Percentiles rank a stretch among this genome's conserved stretches.
Evolutionary conservation across 2,888 invertebrate genomes (phyloP).

Genomic region (Andrena minutula): DNA sequence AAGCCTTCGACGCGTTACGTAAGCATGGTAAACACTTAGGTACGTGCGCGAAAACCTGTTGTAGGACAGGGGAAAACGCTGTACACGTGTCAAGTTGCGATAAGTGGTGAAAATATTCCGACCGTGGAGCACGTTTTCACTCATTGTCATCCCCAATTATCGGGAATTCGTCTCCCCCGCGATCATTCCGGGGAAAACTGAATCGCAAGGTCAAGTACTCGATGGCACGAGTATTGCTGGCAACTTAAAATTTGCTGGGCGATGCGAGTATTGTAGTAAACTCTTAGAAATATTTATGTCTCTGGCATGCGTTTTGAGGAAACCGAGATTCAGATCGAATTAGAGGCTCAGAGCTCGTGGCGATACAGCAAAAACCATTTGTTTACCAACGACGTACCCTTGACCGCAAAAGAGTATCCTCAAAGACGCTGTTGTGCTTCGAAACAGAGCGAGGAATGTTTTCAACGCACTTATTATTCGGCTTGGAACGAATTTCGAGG

Average conservation of each 20-base stretch:
- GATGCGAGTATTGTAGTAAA: too few relatives aligned
- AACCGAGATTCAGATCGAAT: slow-evolving; percentile 36
- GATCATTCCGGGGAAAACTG: background rate
- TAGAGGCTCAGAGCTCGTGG: background rate
- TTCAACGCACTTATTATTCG: background rate
- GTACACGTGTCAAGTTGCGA: slow-evolving; percentile 59
- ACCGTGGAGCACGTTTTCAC: background rate
- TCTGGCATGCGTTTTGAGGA: slow-evolving; percentile 39
- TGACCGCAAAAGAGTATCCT: slow-evolving; percentile 33
- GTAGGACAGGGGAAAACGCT: slow-evolving; percentile 69
- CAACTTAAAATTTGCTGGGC: too few relatives aligned
- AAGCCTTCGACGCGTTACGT: slow-evolving; percentile 71
- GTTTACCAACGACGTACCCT: slow-evolving; percentile 48
- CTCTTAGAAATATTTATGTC: slow-evolving; percentile 3
- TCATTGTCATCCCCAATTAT: background rate
- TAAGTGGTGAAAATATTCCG: slow-evolving; percentile 5
- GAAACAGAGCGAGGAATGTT: background rate
- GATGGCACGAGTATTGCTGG: too few relatives aligned
- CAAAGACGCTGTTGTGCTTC: slow-evolving; percentile 24
- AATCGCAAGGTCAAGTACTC: too few relatives aligned
- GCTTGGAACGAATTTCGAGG: background rate
- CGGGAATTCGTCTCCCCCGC: too few relatives aligned
- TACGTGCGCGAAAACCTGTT: slow-evolving; percentile 74
- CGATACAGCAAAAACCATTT: slow-evolving; percentile 36
- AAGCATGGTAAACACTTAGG: slow-evolving; percentile 66